Base-by-base conservation (phyloP, 53 echinoderm and acorn worm genomes). In the Antedon mediterranea region DNA sequence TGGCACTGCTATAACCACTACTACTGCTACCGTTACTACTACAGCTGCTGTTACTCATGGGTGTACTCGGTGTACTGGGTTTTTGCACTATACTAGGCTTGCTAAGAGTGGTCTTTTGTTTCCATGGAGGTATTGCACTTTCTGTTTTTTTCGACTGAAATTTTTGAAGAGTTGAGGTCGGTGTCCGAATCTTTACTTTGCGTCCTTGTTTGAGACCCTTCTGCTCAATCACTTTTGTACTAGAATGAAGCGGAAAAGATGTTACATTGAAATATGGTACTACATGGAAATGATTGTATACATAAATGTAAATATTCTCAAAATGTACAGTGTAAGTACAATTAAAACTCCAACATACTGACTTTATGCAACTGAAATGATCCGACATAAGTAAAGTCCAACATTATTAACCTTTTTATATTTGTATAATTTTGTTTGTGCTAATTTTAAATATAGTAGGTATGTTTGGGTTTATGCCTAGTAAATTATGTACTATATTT, bases 191-290 rank as follows among this genome's bases (percentile, higher is more conserved):
- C 34, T 89, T 89, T 71, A 94, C 87, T 77, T 91, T 87, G 26
- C 81, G 80, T 15, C 89, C 91, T n/a, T 86, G 89, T 74, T 91
- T 91, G 31, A 94, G 43, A 37, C 87, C 86, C 28, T 85, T 86
- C 76, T 91, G 91, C 73, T 83, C 85, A 30, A 94, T 87, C 74
- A 86, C 87, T 72, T 91, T 91, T n/a, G 94, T 94, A 86, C 94
- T 94, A 79, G 4, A 43, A 72, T 34, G 71, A 33, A 43, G 73
- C n/a, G n/a, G n/a, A n/a, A n/a, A 71, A 80, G n/a, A n/a, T n/a
- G n/a, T n/a, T n/a, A n/a, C n/a, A n/a, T n/a, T n/a, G n/a, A n/a
- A n/a, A n/a, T n/a, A n/a, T n/a, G n/a, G n/a, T n/a, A n/a, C n/a
- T n/a, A n/a, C n/a, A n/a, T n/a, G n/a, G n/a, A n/a, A n/a, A n/a